Percentiles rank a stretch among this genome's conserved stretches.
Conservation (phyloP, 2,797 vertebrate genomes). For the Cetoscarus ocellatus region DNA sequence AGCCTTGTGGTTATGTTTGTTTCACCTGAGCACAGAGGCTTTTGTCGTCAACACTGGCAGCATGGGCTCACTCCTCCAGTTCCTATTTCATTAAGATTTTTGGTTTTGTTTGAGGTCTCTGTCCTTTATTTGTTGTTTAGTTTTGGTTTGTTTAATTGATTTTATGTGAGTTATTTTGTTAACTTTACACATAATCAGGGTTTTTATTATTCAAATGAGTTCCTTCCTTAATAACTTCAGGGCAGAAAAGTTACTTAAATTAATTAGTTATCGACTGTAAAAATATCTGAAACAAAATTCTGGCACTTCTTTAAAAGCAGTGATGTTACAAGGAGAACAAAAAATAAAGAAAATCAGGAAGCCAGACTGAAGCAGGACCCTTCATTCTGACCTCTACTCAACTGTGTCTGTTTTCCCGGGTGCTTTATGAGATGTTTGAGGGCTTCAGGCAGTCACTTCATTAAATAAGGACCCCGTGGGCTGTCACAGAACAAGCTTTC, state of each 20-base stretch:
- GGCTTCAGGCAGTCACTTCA: conserved; percentile 43
- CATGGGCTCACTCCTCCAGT: too few relatives aligned
- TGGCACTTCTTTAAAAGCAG: neutral
- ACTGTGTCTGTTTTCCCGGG: conserved; percentile 9
- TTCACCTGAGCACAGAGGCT: too few relatives aligned
- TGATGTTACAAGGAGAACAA: conserved; percentile 4
- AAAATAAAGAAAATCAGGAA: conserved; percentile 6
- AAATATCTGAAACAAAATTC: neutral
- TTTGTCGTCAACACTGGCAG: too few relatives aligned
- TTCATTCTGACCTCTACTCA: conserved; percentile 31
- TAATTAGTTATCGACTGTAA: neutral
- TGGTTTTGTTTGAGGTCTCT: too few relatives aligned
- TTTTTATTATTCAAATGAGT: too few relatives aligned
- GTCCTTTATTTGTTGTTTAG: too few relatives aligned
- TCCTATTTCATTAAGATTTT: too few relatives aligned
- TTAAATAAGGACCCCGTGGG: conserved; percentile 47
- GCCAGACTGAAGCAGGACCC: neutral
- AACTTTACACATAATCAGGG: too few relatives aligned
- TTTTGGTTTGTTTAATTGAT: too few relatives aligned
- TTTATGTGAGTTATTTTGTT: too few relatives aligned
- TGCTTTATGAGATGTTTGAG: conserved; percentile 42
- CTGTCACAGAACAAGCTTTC: conserved; percentile 26
- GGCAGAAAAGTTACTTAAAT: neutral
- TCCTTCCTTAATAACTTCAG: neutral
- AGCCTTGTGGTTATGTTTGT: too few relatives aligned